Percentiles rank a stretch among this genome's conserved stretches.
phyloP scores from a whole-genome alignment of 2,113 vertebrate species.

The Ammodramus savannarum region DNA sequence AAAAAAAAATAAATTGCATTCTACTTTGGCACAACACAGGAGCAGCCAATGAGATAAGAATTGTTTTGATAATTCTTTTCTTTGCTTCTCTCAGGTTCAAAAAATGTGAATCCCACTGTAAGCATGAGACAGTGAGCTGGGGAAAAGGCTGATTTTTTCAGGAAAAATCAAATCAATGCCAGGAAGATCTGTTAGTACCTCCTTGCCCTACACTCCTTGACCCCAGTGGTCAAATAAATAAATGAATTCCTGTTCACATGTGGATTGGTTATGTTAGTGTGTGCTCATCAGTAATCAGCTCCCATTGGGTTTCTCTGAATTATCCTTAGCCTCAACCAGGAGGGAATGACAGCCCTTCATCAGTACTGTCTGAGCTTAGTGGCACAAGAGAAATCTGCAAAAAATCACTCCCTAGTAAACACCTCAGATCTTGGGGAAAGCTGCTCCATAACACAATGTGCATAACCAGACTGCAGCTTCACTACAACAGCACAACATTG shows the following conservation, averaged over 20 bases:
- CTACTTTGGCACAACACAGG: too few relatives aligned
- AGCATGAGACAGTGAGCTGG: fast-evolving
- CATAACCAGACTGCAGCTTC: neutral
- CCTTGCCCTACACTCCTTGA: neutral
- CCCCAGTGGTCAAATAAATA: neutral
- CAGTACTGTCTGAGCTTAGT: neutral
- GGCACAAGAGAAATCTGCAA: neutral
- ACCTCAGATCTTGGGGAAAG: neutral
- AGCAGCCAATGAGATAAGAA: too few relatives aligned
- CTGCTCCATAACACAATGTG: neutral
- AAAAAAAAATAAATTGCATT: too few relatives aligned
- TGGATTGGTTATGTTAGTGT: neutral
- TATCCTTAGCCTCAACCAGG: neutral
- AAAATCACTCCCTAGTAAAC: neutral
- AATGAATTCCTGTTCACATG: neutral
- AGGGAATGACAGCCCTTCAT: neutral
- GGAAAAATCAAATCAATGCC: neutral
- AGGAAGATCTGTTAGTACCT: neutral
- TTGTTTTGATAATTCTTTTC: too few relatives aligned
- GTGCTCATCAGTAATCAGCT: neutral
- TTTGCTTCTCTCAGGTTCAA: too few relatives aligned
- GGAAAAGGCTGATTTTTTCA: neutral
- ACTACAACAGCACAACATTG: neutral
- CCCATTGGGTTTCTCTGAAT: neutral
- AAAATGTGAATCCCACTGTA: neutral